Evolutionary conservation across 2,113 vertebrate genomes (phyloP), one percentile per base, ranked within the genome.

Genomic region (Tricholaema leucomelas): DNA sequence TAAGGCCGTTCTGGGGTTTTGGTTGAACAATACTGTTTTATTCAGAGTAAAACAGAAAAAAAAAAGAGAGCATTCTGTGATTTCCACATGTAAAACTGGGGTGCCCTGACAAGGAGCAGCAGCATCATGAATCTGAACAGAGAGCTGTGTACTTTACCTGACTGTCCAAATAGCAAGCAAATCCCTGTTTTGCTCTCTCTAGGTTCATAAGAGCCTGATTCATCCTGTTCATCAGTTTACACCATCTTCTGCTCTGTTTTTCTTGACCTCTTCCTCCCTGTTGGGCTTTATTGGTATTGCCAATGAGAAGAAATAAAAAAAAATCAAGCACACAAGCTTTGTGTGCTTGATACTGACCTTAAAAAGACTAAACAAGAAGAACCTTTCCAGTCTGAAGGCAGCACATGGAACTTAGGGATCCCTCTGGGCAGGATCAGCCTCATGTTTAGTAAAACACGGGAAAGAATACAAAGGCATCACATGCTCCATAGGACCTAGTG

Each of bases 231-330:
- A 33, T 31, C 42, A 44, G 38, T 28, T 33, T n/a, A 40, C 10
- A 7, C 16, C 67, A 59, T 31, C 15, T 38, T 60, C 63, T 58
- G 42, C 21, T 85, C 60, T n/a, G 44, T 4, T 42, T 84, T 81
- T 64, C 73, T 66, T 38, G 28, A 86, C 42, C 85, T 90, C 18
- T 42, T 80, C n/a, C 9, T 87, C 42, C 38, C 38, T 5, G 5
- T 19, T 56, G 25, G 27, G 33, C 15, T 86, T 78, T 50, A 3
- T 2, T 3, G 5, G 79, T 48, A 58, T 28, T 58, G 35, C 38
- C 60, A 86, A 54, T 9, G 30, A 67, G n/a, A 85, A 82, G 36
- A 93, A 81, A 91, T 9, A 31, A 67, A 31, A 85, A 82, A 33
- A 93, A 81, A 91, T 44, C 27, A 24, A 40, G n/a, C n/a, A n/a